Conservation (phyloP, 2,113 vertebrate genomes). For the Muntiacus muntjak region DNA sequence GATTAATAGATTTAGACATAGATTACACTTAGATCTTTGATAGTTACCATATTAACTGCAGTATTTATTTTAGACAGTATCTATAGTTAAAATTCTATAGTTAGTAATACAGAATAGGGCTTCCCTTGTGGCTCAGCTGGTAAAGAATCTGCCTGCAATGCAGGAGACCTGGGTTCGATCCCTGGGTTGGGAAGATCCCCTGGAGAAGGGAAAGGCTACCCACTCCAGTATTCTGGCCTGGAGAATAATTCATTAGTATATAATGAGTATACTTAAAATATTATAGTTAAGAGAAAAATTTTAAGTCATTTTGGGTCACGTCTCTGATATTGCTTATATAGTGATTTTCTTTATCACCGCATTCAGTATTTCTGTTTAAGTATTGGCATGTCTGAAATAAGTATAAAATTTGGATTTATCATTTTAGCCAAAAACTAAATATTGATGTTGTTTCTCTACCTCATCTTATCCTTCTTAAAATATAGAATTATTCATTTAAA, state of each 20-base stretch:
- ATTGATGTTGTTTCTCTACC: background rate
- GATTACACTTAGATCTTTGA: background rate
- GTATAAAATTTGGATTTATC: background rate
- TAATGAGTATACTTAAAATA: background rate
- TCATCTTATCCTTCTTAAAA: slow-evolving; percentile 11
- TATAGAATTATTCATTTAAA: background rate
- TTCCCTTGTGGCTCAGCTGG: background rate
- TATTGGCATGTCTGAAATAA: background rate
- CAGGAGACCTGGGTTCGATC: background rate
- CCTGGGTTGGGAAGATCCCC: background rate
- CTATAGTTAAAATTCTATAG: background rate
- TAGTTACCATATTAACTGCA: background rate
- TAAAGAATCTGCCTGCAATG: background rate
- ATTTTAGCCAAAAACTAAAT: background rate
- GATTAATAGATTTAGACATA: background rate
- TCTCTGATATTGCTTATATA: background rate
- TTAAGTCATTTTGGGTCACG: background rate
- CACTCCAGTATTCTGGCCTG: background rate
- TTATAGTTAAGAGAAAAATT: slow-evolving; percentile 8
- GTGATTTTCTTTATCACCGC: background rate
- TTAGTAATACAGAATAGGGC: background rate
- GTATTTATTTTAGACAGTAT: background rate
- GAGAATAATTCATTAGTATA: background rate
- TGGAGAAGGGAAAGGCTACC: background rate
- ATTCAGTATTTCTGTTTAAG: background rate